Evolutionary conservation across 2,888 invertebrate species (phyloP), one percentile per base, ranked within the genome.

Genomic region (Drosophila histrio): DNA sequence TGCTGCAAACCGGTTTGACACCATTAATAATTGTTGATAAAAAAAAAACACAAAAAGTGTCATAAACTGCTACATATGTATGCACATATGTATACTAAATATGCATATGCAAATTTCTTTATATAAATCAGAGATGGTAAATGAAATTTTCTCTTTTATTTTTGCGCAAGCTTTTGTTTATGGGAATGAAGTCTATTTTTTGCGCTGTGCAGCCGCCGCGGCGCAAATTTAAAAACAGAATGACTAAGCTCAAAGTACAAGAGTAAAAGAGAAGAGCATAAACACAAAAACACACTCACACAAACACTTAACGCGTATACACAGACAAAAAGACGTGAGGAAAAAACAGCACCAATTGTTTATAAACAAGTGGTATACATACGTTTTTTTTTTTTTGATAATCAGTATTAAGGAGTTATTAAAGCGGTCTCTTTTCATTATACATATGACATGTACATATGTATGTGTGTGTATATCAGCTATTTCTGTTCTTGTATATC

Each of bases 211-310:
- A 39, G 66, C 47, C 26, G 47, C 17, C 49, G 57, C 52, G 43
- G 57, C 43, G 36, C 21, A 67, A 62, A 67, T 69, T 58, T 43
- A 30, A 80, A 74, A 74, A 69, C 70, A 80, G 57, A 66, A 79
- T 83, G 80, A 86, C 80, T 77, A 80, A 83, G 84, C 78, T 63
- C 71, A 77, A 84, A 72, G 72, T 68, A 63, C 71, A 69, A 60
- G 50, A 61, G 68, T 44, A 68, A 69, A 74, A 68, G 62, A 61
- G 49, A 72, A 57, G 53, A 56, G 11, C 43, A 43, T 43, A 60
- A 54, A 74, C 19, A 49, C 36, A 49, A 17, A 58, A 9, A 22
- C 38, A 58, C n/a, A 17, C 21, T 50, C 9, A 38, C 13, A 28
- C 43, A 21, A 2, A 9, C 24, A 52, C 11, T 38, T 19, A 0